Evolutionary conservation across 1,140 invertebrate species (phyloP), one percentile per base, ranked within the genome.

Genomic region (Choristoneura fumiferana): DNA sequence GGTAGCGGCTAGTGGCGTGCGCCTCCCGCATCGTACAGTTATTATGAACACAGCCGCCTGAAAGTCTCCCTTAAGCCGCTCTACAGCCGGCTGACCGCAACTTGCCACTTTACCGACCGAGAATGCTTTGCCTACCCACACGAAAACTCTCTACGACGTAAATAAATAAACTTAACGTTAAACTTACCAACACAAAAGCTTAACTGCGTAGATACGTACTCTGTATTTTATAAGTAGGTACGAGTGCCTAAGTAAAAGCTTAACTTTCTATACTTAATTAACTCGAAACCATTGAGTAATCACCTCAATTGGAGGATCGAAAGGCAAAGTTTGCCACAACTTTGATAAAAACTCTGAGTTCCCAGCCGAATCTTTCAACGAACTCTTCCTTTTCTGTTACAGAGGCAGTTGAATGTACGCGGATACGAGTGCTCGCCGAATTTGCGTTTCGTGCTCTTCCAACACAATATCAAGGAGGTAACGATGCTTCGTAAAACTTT

Each of bases 391-490:
- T 55, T 55, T 69, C 66, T 60, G 65, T 91, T 90, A 71, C 92
- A 95, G 94, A 93, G 94, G 78, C 95, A 96, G 88, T 91, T 96
- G 65, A 95, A 96, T 90, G 95, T 96, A 56, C 94, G 94, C 74
- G 94, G 94, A 62, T 96, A 95, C 89, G 92, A 95, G 84, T 95
- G 94, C 84, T 95, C 95, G 55, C 90, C 92, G 62, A 94, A 96
- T 89, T 91, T 96, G 67, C 94, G 94, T 78, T 96, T 93, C 82
- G 94, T 96, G 70, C 91, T 96, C 67, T 95, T 96, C 83, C 93
- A 94, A 89, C 95, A 96, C 91, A 95, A 95, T 91, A 94, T 96
- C 86, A 96, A 96, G 89, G 92, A 94, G 90, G 95, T 96, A 91
- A 49, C 22, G 45, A 49, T 43, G 9, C 14, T 39, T 18, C 34